phyloP scores from a whole-genome alignment of 1,140 invertebrate genomes.

The Eumaeus atala region DNA sequence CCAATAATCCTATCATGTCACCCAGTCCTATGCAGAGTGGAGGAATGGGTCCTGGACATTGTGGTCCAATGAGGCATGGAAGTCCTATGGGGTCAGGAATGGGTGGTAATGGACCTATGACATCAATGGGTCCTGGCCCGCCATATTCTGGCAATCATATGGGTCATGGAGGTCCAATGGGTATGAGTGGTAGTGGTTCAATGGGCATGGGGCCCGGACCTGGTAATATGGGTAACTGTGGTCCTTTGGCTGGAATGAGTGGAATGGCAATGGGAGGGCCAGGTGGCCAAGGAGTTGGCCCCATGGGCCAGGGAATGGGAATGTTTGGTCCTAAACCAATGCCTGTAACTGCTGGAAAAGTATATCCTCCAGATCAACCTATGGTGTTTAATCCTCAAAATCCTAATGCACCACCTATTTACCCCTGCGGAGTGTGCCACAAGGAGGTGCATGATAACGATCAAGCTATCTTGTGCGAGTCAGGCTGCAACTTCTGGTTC shows the following conservation, averaged over 20 bases:
- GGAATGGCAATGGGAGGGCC: slow-evolving; percentile 78
- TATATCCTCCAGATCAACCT: slow-evolving; percentile 95
- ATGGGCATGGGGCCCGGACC: slow-evolving; percentile 75
- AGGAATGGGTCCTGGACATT: slow-evolving; percentile 67
- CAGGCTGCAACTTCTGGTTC: slow-evolving; percentile 99
- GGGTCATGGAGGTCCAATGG: slow-evolving; percentile 71
- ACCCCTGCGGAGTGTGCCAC: slow-evolving; percentile 96
- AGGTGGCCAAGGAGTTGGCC: slow-evolving; percentile 76
- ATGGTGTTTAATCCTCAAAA: slow-evolving; percentile 99
- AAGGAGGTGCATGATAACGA: slow-evolving; percentile 99
- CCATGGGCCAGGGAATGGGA: slow-evolving; percentile 78
- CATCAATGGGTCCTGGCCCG: slow-evolving; percentile 67
- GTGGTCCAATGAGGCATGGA: slow-evolving; percentile 72
- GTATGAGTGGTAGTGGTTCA: slow-evolving; percentile 64
- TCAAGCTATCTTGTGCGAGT: slow-evolving; percentile 98
- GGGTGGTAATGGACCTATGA: slow-evolving; percentile 68
- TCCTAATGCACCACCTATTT: slow-evolving; percentile 97
- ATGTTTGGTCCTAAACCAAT: slow-evolving; percentile 82
- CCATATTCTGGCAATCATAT: slow-evolving; percentile 63
- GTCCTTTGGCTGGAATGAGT: slow-evolving; percentile 77
- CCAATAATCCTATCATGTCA: slow-evolving; percentile 70
- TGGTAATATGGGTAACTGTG: slow-evolving; percentile 76
- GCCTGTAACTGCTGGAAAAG: slow-evolving; percentile 92
- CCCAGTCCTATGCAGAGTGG: slow-evolving; percentile 68
- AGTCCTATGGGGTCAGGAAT: slow-evolving; percentile 70